phyloP scores from a whole-genome alignment of 2,888 invertebrate genomes.

The Hetaerina titia region DNA sequence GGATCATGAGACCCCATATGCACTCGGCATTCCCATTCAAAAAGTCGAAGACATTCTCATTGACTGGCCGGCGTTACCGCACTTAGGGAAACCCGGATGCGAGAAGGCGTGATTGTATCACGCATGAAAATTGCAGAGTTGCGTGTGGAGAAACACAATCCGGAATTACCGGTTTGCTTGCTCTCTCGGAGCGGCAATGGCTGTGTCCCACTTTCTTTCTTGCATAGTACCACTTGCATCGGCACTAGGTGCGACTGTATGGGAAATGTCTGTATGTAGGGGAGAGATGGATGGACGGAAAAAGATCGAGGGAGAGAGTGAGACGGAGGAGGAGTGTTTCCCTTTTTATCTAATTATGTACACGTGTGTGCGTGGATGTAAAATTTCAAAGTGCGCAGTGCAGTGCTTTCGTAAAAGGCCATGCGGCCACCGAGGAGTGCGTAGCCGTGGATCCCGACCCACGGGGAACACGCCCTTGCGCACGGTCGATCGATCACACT shows the following conservation, averaged over 20 bases:
- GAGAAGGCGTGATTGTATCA: not conserved
- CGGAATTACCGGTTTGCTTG: constrained; percentile 19
- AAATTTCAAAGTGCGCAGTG: too few species aligned
- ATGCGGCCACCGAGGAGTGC: too few species aligned
- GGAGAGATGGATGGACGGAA: not conserved
- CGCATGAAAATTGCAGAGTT: constrained; percentile 10
- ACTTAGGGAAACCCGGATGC: not conserved
- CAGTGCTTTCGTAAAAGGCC: too few species aligned
- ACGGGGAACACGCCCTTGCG: too few species aligned
- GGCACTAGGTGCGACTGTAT: not conserved
- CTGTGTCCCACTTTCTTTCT: constrained; percentile 32
- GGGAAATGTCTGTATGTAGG: not conserved
- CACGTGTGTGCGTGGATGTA: too few species aligned
- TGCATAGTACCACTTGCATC: not conserved
- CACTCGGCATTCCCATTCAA: constrained; percentile 10
- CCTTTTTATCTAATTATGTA: not conserved
- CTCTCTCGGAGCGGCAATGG: not conserved
- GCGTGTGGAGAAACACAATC: constrained; percentile 25
- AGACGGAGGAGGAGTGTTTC: not conserved
- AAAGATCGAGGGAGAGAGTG: not conserved
- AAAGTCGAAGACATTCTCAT: not conserved
- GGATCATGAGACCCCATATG: not conserved
- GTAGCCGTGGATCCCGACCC: too few species aligned
- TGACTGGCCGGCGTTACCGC: not conserved
- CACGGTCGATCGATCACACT: too few species aligned